Percentiles rank a stretch among this genome's conserved stretches.
Evolutionary conservation across 2,113 vertebrate genomes (phyloP).

Genomic region (Nannospalax galili): DNA sequence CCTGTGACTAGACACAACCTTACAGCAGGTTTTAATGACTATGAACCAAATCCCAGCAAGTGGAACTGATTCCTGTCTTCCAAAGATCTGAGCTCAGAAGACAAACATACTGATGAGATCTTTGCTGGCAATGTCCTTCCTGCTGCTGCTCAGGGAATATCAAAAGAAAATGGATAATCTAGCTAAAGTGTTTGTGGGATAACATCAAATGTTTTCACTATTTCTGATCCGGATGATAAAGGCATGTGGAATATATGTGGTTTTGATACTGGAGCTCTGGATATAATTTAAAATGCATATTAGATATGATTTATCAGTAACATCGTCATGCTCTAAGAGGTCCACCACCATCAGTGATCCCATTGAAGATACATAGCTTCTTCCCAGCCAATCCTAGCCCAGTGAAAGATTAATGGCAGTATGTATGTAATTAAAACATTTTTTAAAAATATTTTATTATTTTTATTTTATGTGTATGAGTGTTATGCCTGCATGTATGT

Average conservation of each 20-base stretch:
- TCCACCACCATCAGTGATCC: conserved; percentile 70
- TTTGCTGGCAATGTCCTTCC: conserved; percentile 86
- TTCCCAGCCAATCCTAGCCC: conserved; percentile 72
- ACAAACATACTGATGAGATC: conserved; percentile 90
- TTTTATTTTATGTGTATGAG: too few species aligned
- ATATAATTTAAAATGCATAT: conserved; percentile 90
- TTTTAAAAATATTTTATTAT: too few species aligned
- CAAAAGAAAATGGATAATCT: conserved; percentile 88
- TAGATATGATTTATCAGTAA: conserved; percentile 90
- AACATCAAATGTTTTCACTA: conserved; percentile 88
- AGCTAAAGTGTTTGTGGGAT: conserved; percentile 93
- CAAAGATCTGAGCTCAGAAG: conserved; percentile 92
- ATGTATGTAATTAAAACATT: conserved; percentile 62
- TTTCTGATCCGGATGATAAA: conserved; percentile 90
- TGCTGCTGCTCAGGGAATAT: conserved; percentile 83
- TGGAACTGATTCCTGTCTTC: conserved; percentile 91
- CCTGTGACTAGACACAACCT: conserved; percentile 86
- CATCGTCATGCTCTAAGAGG: conserved; percentile 58
- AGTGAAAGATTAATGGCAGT: conserved; percentile 56
- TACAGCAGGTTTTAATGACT: conserved; percentile 89
- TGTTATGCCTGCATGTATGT: too few species aligned
- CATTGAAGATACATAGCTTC: conserved; percentile 49
- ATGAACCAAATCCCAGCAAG: conserved; percentile 91
- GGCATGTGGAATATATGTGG: conserved; percentile 94
- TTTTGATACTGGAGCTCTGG: conserved; percentile 91